Percentiles rank a stretch among this genome's conserved stretches.
phyloP scores from a whole-genome alignment of 2,888 invertebrate genomes.

The Aphelenchoides bicaudatus region DNA sequence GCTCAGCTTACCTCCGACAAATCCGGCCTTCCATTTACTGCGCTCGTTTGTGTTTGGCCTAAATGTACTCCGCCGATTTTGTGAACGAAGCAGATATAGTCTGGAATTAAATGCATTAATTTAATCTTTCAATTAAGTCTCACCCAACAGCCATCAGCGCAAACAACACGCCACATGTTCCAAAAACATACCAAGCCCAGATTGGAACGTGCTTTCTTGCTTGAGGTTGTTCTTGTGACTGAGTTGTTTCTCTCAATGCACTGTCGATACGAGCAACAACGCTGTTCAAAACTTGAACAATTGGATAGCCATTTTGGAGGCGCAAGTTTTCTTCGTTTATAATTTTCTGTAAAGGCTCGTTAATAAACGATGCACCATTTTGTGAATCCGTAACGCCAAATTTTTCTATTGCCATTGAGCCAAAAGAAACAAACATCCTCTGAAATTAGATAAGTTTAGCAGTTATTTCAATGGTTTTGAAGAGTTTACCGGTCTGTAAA shows the following conservation, averaged over 20 bases:
- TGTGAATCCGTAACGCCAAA: neutral
- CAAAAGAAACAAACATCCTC: slow-evolving; percentile 1
- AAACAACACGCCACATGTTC: slow-evolving; percentile 32
- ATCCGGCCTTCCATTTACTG: slow-evolving; percentile 38
- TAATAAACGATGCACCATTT: neutral
- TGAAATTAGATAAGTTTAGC: neutral
- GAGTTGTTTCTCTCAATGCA: slow-evolving; percentile 9
- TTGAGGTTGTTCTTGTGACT: slow-evolving; percentile 16
- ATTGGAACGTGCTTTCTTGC: slow-evolving; percentile 35
- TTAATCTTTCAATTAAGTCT: too few relatives aligned
- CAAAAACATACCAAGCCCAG: slow-evolving; percentile 39
- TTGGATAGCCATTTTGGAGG: slow-evolving; percentile 34
- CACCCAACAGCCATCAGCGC: slow-evolving; percentile 39
- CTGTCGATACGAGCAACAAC: slow-evolving; percentile 23
- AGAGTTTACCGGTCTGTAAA: slow-evolving; percentile 1
- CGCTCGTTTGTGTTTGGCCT: slow-evolving; percentile 31
- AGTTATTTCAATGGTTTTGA: neutral
- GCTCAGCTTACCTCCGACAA: slow-evolving; percentile 38
- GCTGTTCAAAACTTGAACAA: slow-evolving; percentile 27
- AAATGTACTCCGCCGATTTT: neutral
- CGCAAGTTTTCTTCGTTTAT: slow-evolving; percentile 23
- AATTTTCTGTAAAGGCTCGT: slow-evolving; percentile 2
- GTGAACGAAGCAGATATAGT: slow-evolving; percentile 15
- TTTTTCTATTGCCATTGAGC: neutral
- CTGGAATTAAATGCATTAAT: too few relatives aligned